Percentiles rank a stretch among this genome's conserved stretches.
phyloP scores from a whole-genome alignment of 1,140 invertebrate species.

The Sycophaga agraensis region DNA sequence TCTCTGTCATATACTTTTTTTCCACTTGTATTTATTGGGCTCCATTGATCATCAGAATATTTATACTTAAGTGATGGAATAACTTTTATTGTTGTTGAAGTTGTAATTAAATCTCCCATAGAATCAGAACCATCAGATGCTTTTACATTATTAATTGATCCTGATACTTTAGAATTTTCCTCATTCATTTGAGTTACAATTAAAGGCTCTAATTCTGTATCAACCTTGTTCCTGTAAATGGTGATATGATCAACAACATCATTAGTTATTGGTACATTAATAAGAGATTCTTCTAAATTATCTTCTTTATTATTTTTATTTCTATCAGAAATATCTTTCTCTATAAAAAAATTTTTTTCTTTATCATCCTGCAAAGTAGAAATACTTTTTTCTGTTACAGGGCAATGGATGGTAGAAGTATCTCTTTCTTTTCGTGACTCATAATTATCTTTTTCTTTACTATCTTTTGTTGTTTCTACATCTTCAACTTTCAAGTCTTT shows the following conservation, averaged over 20 bases:
- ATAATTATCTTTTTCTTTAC: slow-evolving; percentile 46
- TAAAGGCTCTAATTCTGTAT: slow-evolving; percentile 35
- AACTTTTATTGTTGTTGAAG: not conserved
- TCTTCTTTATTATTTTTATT: slow-evolving; percentile 12
- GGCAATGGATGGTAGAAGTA: not conserved
- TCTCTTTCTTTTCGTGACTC: slow-evolving; percentile 44
- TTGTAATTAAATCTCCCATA: not conserved
- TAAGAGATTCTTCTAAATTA: slow-evolving; percentile 1
- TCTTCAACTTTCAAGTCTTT: slow-evolving; percentile 36
- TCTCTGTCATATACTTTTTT: slow-evolving; percentile 82
- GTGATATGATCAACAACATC: slow-evolving; percentile 50
- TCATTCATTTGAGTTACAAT: slow-evolving; percentile 58
- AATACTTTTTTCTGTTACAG: slow-evolving; percentile 25
- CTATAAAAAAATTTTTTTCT: not conserved
- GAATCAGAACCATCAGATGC: not conserved
- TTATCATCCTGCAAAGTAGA: not conserved
- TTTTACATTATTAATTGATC: slow-evolving; percentile 15
- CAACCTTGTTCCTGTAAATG: slow-evolving; percentile 34
- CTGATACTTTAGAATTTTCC: slow-evolving; percentile 55
- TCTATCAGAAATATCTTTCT: slow-evolving; percentile 4
- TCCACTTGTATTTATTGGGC: slow-evolving; percentile 76
- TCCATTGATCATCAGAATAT: slow-evolving; percentile 78
- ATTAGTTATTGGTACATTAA: slow-evolving; percentile 29
- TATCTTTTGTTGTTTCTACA: slow-evolving; percentile 39
- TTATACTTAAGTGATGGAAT: slow-evolving; percentile 41